Percentiles rank a stretch among this genome's conserved stretches.
These are phyloP conservation scores for Danio tinwini DNA, from an alignment of 2,797 vertebrate species.

Conservation along the genomic window DNA sequence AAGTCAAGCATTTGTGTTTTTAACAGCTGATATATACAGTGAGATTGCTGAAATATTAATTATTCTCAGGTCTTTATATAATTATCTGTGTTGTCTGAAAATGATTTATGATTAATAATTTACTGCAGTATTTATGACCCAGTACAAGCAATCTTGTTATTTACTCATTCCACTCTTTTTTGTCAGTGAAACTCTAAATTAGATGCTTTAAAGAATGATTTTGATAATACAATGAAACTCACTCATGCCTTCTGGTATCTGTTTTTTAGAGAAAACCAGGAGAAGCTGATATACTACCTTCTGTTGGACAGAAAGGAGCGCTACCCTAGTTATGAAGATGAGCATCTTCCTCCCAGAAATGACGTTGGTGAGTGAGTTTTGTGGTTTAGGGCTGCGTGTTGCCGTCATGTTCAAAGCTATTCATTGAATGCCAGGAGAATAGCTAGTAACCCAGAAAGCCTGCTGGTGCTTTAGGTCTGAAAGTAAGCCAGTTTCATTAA, in stretches of 20 bases:
- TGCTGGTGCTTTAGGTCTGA: neutral
- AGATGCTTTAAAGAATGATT: constrained; percentile 2
- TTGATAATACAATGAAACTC: neutral
- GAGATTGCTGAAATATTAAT: no score
- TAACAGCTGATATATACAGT: no score
- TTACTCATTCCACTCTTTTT: neutral
- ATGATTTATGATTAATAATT: no score
- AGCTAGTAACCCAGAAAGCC: constrained; percentile 29
- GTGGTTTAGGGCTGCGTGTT: neutral
- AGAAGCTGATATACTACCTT: constrained; percentile 95
- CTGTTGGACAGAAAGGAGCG: constrained; percentile 92
- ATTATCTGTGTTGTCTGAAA: no score
- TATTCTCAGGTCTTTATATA: no score
- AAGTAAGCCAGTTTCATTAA: constrained; percentile 6
- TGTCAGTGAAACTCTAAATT: neutral
- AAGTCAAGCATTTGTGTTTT: no score
- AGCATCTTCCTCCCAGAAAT: constrained; percentile 88
- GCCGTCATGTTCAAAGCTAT: neutral
- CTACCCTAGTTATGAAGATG: constrained; percentile 92
- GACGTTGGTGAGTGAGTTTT: constrained; percentile 74
- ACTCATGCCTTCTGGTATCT: constrained; percentile 1
- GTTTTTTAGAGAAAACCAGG: constrained; percentile 87
- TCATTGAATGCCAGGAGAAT: neutral
- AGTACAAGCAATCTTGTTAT: no score
- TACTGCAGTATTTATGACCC: no score